These are phyloP conservation scores for Rhopalosiphum maidis DNA, from an alignment of 1,140 invertebrate species.

Conservation along the genomic window DNA sequence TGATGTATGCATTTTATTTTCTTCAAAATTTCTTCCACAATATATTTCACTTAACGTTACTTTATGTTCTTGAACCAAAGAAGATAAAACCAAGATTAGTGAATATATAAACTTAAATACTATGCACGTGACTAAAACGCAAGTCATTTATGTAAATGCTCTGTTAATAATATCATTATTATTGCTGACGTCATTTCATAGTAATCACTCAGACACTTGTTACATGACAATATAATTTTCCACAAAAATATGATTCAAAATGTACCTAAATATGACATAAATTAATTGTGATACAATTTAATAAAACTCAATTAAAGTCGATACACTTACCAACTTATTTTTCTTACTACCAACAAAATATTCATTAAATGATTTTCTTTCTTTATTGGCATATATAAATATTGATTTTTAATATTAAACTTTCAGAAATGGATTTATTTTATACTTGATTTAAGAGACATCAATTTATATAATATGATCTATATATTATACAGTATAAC, in stretches of 20 bases:
- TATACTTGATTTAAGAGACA: not conserved
- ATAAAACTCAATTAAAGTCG: not conserved
- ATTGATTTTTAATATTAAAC: not conserved
- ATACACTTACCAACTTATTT: not conserved
- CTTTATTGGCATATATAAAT: not conserved
- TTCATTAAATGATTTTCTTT: not conserved
- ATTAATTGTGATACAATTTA: not conserved
- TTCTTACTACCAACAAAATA: not conserved
- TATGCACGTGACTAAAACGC: not conserved
- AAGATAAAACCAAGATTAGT: not conserved
- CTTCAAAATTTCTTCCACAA: not conserved
- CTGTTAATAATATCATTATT: constrained; percentile 24
- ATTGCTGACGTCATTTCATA: constrained; percentile 29
- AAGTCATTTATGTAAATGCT: constrained; percentile 43
- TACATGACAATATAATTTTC: not conserved
- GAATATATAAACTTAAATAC: not conserved
- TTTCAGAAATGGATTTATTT: not conserved
- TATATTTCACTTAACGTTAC: not conserved
- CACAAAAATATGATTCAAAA: not conserved
- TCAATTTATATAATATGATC: not conserved
- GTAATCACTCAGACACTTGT: not conserved
- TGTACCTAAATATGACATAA: not conserved
- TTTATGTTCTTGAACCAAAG: not conserved
- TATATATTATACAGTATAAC: not conserved
- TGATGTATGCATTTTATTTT: not conserved